A percentile compares a stretch with the other conserved stretches of the same genome.
phyloP scores from a whole-genome alignment of 2,797 vertebrate genomes.

The Rhincodon typus region DNA sequence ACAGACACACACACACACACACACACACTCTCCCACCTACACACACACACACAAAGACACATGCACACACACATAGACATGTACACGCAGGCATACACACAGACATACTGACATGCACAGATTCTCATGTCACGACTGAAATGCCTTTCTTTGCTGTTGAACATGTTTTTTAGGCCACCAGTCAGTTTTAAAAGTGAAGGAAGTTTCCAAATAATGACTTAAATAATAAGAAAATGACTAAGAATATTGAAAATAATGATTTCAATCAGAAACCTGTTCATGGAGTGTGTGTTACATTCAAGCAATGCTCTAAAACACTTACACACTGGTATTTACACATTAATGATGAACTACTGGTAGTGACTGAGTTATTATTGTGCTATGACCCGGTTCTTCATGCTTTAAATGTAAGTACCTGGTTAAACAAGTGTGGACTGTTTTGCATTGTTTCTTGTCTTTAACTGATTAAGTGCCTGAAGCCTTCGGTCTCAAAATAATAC shows the following conservation, averaged over 20 bases:
- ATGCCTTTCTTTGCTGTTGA: background rate
- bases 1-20: too few species aligned
- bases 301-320: background rate
- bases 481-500: background rate
- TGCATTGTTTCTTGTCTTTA: background rate
- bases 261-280: background rate
- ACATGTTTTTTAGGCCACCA: background rate
- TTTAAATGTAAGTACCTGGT: background rate
- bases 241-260: background rate
- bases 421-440: constrained; percentile 8
- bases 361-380: background rate
- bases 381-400: background rate
- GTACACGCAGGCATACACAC: background rate
- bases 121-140: background rate
- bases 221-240: background rate
- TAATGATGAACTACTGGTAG: background rate
- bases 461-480: background rate
- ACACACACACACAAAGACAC: background rate
- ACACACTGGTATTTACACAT: background rate
- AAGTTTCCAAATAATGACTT: background rate
- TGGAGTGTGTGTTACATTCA: background rate
- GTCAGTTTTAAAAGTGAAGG: background rate
- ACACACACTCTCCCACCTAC: background rate
- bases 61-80: background rate
- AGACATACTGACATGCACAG: background rate